These are phyloP conservation scores for Drosophila borborema DNA, from an alignment of 2,888 invertebrate species.

Conservation along the genomic window DNA sequence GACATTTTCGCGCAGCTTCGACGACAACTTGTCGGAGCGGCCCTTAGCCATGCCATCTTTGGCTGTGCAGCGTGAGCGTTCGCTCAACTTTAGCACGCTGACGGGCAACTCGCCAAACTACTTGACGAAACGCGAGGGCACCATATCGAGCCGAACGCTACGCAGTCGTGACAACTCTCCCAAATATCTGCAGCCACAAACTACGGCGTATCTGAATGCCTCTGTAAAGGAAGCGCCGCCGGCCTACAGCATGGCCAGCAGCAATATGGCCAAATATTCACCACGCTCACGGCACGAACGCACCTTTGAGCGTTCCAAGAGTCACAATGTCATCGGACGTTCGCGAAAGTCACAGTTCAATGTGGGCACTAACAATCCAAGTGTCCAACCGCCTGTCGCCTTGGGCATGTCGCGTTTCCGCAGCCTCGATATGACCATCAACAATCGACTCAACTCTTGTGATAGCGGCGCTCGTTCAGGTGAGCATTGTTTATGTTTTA, in stretches of 20 bases:
- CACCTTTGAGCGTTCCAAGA: constrained; percentile 82
- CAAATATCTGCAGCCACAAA: constrained; percentile 82
- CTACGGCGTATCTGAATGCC: constrained; percentile 82
- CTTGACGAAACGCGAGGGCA: constrained; percentile 83
- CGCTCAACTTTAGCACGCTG: constrained; percentile 84
- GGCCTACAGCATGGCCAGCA: constrained; percentile 64
- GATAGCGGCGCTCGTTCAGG: constrained; percentile 85
- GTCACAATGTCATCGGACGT: constrained; percentile 83
- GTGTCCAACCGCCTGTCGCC: constrained; percentile 29
- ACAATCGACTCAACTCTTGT: constrained; percentile 85
- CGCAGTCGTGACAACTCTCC: constrained; percentile 84
- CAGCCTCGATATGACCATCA: constrained; percentile 87
- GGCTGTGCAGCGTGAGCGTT: constrained; percentile 79
- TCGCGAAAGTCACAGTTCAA: constrained; percentile 87
- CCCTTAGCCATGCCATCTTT: constrained; percentile 55
- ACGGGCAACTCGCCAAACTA: constrained; percentile 85
- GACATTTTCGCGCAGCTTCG: constrained; percentile 85
- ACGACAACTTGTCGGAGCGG: constrained; percentile 84
- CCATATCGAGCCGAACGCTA: constrained; percentile 64
- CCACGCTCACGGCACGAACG: constrained; percentile 74
- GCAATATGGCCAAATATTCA: constrained; percentile 62
- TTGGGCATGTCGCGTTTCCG: constrained; percentile 88
- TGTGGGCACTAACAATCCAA: constrained; percentile 63
- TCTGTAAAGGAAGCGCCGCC: constrained; percentile 83
- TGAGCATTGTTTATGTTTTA: background rate